Base-by-base conservation (phyloP, 2,113 vertebrate species). In the Cercocebus atys region DNA sequence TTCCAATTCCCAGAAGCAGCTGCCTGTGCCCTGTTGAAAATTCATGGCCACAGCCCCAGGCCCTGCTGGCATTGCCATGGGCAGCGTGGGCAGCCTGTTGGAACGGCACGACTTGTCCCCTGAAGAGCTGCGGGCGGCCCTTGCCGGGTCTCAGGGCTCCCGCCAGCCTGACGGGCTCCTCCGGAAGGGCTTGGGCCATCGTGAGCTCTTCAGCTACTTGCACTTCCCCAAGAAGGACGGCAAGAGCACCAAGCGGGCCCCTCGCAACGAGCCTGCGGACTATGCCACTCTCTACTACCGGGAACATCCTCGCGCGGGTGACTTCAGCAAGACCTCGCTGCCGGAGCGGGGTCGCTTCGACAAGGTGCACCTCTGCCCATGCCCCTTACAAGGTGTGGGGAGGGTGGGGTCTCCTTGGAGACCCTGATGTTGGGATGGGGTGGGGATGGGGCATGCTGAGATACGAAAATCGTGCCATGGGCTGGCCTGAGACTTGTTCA, bases 31-130 rank as follows among this genome's bases (percentile, higher is more conserved):
- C 97, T 98, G 97, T 92, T 99, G 98, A 98, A 99, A 98, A 99
- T 99, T 99, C 99, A 99, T 99, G 99, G 99, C 99, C 99, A 99
- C 99, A 98, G 99, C 99, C 98, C 99, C 99, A 98, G 98, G 99
- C 97, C 99, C 99, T 98, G 96, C 98, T 14, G 98, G 98, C 80
- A 98, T 99, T 98, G 98, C 98, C 98, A 99, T 99, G 99, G 99
- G 99, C 97, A 99, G 99, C 3, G 99, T 99, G 94, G 99, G 99
- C 97, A 99, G 99, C 98, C 99, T 99, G 97, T 99, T 99, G 97
- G 99, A 99, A 98, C 99, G 99, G 95, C 99, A 99, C 20, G 99
- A 99, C 45, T 98, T 99, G 66, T 99, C 99, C 32, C 99, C 99
- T 0, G 98, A 99, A 97, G 98, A 98, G 43, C 98, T 99, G 47